Evolutionary conservation across 1,140 invertebrate species (phyloP).

Genomic region (Aphis gossypii): DNA sequence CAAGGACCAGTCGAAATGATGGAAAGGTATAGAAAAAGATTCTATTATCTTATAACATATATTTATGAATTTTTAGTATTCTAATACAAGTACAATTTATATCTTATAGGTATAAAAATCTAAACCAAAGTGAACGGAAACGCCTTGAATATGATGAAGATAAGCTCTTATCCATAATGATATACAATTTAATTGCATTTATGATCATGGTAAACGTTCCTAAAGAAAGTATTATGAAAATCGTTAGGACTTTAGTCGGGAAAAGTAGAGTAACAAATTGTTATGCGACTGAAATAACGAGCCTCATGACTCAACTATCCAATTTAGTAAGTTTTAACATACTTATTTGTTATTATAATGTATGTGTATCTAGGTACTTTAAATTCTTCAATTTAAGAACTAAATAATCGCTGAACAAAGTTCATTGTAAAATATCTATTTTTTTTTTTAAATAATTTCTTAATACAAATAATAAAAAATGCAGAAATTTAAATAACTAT

Average conservation of each 20-base stretch:
- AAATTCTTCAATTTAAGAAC: too few species aligned
- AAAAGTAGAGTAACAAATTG: slow-evolving; percentile 98
- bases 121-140: slow-evolving; percentile 94
- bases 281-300: slow-evolving; percentile 97
- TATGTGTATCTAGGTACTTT: not conserved
- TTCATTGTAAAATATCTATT: too few species aligned
- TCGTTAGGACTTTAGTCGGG: slow-evolving; percentile 91
- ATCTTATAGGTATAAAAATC: slow-evolving; percentile 78
- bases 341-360: not conserved
- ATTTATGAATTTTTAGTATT: not conserved
- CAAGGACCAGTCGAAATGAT: slow-evolving; percentile 99
- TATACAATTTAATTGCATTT: slow-evolving; percentile 96
- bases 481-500: too few species aligned
- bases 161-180: slow-evolving; percentile 88
- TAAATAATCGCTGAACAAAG: too few species aligned
- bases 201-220: slow-evolving; percentile 93
- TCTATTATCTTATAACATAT: not conserved
- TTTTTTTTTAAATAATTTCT: too few species aligned
- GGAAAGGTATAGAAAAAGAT: slow-evolving; percentile 77
- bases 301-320: slow-evolving; percentile 92
- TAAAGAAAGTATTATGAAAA: slow-evolving; percentile 86
- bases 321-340: slow-evolving; percentile 79
- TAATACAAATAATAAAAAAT: too few species aligned
- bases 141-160: slow-evolving; percentile 98
- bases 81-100: not conserved